Conservation (phyloP, 2,113 vertebrate species). For the Brachyhypopomus gauderio region DNA sequence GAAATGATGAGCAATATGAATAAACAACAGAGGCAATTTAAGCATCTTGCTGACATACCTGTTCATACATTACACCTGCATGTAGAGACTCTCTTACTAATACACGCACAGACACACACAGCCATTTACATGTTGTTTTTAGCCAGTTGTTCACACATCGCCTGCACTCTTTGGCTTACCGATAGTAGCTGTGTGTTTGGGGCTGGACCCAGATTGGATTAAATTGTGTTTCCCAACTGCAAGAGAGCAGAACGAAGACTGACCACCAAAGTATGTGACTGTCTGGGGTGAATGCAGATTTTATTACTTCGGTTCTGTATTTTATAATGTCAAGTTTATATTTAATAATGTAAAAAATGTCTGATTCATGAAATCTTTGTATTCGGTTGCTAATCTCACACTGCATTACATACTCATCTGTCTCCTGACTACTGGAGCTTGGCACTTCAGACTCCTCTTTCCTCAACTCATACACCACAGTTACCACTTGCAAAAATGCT, state of each 20-base stretch:
- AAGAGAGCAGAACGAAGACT: constrained; percentile 74
- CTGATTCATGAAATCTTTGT: too few relatives aligned
- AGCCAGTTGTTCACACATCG: constrained; percentile 38
- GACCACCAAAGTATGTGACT: constrained; percentile 41
- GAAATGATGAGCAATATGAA: neutral
- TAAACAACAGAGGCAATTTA: neutral
- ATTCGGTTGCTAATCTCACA: too few relatives aligned
- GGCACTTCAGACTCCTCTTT: too few relatives aligned
- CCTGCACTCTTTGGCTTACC: constrained; percentile 69
- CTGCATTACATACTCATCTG: neutral
- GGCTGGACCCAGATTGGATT: constrained; percentile 81
- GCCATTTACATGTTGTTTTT: constrained; percentile 6
- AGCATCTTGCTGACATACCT: constrained; percentile 4
- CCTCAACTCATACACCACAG: too few relatives aligned
- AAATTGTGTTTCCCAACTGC: constrained; percentile 85
- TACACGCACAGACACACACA: constrained; percentile 43
- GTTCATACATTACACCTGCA: neutral
- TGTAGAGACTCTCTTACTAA: constrained; percentile 31
- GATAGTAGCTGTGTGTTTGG: constrained; percentile 82
- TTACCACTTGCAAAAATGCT: too few relatives aligned
- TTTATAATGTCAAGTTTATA: too few relatives aligned
- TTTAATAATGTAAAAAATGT: too few relatives aligned
- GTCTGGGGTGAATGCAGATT: neutral
- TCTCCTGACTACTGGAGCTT: neutral
- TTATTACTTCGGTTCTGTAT: neutral